Evolutionary conservation across 92 coral and sea anemone genomes (phyloP), one percentile per base, ranked within the genome.

Genomic region (Porites lobata): DNA sequence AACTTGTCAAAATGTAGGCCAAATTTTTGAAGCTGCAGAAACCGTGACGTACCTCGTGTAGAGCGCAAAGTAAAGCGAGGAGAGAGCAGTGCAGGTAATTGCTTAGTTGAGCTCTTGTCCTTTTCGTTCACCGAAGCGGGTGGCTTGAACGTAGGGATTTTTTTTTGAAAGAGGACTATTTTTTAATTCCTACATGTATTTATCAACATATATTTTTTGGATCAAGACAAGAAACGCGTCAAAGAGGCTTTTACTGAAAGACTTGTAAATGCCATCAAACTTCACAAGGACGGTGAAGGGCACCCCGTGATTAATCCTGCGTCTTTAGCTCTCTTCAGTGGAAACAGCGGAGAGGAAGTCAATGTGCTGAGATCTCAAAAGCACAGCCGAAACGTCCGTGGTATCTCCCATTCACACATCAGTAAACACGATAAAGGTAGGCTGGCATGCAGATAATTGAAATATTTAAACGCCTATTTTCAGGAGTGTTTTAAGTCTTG

Each of bases 211-310:
- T 38, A 38, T 38, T 38, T 17, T 74, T 73, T 82, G 65, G 76
- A n/a, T 58, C 73, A 65, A 50, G 73, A 63, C 52, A 51, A 24
- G 22, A 64, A 62, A 74, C 53, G 15, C 18, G 21, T 22, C 38
- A 61, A 19, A 74, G 65, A 63, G 63, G 13, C 73, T 43, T 15
- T 74, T 21, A 52, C 75, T 6, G 38, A 73, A 63, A 84, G 80
- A 62, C 53, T 73, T 17, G 87, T 73, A 65, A 75, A 84, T 21
- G 81, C 87, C 2, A 73, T 84, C 69, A 84, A 84, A 62, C 87
- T 84, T 43, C 87, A 74, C 73, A 76, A 67, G 8, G 87, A 84
- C 50, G 87, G 64, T 62, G 18, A 73, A 74, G 80, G 80, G 26
- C 52, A 57, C 22, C 73, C 80, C 7, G 80, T 84, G 1, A 62